A percentile compares a stretch with the other conserved stretches of the same genome.
Conservation (phyloP, 2,888 invertebrate species). For the Alitta virens region DNA sequence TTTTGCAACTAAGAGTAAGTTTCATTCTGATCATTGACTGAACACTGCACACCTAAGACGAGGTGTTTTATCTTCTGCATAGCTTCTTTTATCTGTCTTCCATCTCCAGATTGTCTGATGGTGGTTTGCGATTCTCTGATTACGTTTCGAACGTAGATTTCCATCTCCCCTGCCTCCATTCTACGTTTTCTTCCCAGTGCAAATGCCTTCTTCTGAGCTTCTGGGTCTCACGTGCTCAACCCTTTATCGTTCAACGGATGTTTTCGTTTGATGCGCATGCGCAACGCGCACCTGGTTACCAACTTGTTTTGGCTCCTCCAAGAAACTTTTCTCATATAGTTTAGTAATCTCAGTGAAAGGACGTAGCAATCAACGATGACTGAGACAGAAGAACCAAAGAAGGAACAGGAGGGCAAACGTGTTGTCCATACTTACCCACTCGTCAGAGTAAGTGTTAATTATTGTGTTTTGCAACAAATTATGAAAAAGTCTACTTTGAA, state of each 20-base stretch:
- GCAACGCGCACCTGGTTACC: conserved; percentile 6
- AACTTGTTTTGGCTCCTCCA: conserved; percentile 3
- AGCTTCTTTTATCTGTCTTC: conserved; percentile 14
- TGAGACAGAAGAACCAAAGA: conserved; percentile 51
- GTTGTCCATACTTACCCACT: conserved; percentile 71
- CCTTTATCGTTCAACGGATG: conserved; percentile 12
- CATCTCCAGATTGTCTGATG: conserved; percentile 23
- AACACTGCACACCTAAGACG: too few relatives aligned
- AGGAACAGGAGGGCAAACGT: conserved; percentile 41
- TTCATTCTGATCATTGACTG: too few relatives aligned
- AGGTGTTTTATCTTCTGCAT: conserved; percentile 17
- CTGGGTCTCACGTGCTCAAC: neutral
- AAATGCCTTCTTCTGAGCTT: too few relatives aligned
- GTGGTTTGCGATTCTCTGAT: conserved; percentile 29
- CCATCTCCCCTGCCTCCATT: too few relatives aligned
- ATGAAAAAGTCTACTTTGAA: too few relatives aligned
- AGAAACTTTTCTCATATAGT: neutral
- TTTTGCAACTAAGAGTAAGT: too few relatives aligned
- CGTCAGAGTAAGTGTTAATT: conserved; percentile 67
- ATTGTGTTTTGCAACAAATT: neutral
- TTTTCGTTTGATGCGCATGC: neutral
- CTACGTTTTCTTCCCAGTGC: too few relatives aligned
- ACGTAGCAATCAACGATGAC: conserved; percentile 37
- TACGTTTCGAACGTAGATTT: too few relatives aligned
- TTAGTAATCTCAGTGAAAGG: neutral